A percentile compares a stretch with the other conserved stretches of the same genome.
phyloP scores from a whole-genome alignment of 2,113 vertebrate genomes.

The Puntigrus tetrazona region DNA sequence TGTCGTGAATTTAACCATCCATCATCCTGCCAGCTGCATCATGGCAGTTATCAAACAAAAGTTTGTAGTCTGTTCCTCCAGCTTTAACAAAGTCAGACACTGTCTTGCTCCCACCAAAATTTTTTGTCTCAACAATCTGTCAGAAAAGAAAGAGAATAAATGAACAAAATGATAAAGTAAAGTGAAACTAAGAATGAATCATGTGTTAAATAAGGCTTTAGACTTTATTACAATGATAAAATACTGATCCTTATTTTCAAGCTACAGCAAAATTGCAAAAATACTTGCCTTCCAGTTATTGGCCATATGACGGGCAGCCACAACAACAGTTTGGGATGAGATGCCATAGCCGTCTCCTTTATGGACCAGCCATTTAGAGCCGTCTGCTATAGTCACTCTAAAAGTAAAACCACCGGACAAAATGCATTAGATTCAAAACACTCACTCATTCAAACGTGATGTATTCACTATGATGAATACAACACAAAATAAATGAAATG shows the following conservation, averaged over 20 bases:
- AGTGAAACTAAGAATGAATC: background rate
- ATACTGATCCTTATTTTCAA: background rate
- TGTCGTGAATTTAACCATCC: conserved; percentile 30
- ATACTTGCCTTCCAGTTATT: conserved; percentile 57
- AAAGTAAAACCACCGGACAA: conserved; percentile 2
- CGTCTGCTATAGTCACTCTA: conserved; percentile 66
- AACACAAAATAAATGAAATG: background rate
- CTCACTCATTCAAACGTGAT: background rate
- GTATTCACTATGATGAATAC: background rate
- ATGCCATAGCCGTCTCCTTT: conserved; percentile 62
- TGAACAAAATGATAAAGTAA: background rate
- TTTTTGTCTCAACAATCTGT: conserved; percentile 49
- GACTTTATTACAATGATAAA: background rate
- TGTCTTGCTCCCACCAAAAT: conserved; percentile 62
- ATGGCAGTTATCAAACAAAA: conserved; percentile 66
- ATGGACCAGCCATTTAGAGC: conserved; percentile 65
- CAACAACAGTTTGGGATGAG: conserved; percentile 65
- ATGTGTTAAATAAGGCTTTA: background rate
- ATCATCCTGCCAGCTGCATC: conserved; percentile 59
- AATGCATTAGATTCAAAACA: background rate
- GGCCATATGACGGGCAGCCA: conserved; percentile 64
- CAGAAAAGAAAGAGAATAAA: background rate
- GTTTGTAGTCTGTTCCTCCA: conserved; percentile 58
- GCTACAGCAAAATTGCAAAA: background rate
- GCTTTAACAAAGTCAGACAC: conserved; percentile 60